Evolutionary conservation across 2,797 vertebrate genomes (phyloP), one percentile per base, ranked within the genome.

Genomic region (Ctenopoma multispine): DNA sequence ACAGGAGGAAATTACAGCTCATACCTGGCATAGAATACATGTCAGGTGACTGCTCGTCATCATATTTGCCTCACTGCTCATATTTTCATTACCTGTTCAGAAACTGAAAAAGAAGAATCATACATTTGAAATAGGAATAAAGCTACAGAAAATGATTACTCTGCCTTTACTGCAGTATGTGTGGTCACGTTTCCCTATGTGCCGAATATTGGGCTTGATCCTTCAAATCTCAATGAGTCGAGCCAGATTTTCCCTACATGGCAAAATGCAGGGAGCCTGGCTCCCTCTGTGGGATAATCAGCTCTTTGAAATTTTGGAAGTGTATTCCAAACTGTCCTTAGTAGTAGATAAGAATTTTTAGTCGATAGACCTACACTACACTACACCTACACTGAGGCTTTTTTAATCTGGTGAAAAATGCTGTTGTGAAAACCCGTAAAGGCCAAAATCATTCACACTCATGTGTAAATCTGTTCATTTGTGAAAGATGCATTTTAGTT

Each of bases 1-100:
- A 46, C 21, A 56, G 55, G 43, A 81, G 69, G 69, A 80, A 80
- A 74, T 59, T 54, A 34, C 61, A 55, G n/a, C 50, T 76, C 65
- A 65, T 59, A 79, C 77, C 80, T 81, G 62, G 57, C 50, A 23
- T 61, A 48, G 75, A 77, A 62, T 43, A 27, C 3, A 17, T 65
- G 50, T 61, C 44, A 20, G 13, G 63, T 58, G 61, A 75, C 40
- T 46, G 59, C 59, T 41, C 3, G 17, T 18, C 67, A 69, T 69
- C 12, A 43, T 44, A 51, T 70, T 65, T 59, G 40, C 68, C 61
- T 71, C 55, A 3, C 63, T 51, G 64, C 50, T 63, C 24, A 12
- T 54, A 13, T 62, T 58, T 75, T 40, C 56, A 20, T 38, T 14
- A 14, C 46, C 18, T 41, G 48, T 54, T 47, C 4, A 24, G 63